phyloP scores from a whole-genome alignment of 2,888 invertebrate species.

The Melanchra persicariae region DNA sequence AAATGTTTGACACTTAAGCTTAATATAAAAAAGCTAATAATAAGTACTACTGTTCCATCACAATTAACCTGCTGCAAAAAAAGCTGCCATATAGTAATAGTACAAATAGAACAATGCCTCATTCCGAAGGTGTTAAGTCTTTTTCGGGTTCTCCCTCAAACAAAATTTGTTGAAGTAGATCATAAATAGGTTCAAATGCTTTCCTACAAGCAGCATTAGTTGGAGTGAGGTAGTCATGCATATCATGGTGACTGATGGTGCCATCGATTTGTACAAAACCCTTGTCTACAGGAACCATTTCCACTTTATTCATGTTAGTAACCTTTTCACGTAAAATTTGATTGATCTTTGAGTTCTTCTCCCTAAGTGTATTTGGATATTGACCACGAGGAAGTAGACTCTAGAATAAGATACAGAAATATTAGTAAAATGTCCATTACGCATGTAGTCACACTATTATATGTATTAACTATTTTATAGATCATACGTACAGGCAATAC shows the following conservation, averaged over 20 bases:
- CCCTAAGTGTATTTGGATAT: conserved; percentile 95
- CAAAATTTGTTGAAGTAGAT: conserved; percentile 94
- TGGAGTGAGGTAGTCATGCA: conserved; percentile 97
- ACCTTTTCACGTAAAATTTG: conserved; percentile 92
- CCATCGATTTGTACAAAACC: conserved; percentile 95
- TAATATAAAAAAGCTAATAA: conserved; percentile 87
- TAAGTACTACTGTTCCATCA: conserved; percentile 88
- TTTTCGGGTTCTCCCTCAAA: conserved; percentile 94
- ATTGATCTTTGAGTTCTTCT: conserved; percentile 95
- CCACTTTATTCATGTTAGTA: conserved; percentile 92
- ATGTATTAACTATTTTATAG: not conserved
- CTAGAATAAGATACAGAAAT: conserved; percentile 87
- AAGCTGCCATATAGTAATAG: conserved; percentile 73
- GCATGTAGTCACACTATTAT: not conserved
- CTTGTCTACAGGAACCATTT: conserved; percentile 95
- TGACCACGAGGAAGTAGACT: conserved; percentile 97
- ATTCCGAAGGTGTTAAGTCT: conserved; percentile 94
- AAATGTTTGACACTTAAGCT: conserved; percentile 79
- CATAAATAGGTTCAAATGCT: conserved; percentile 96
- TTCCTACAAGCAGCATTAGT: conserved; percentile 96
- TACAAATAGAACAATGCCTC: conserved; percentile 70
- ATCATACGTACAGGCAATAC: conserved; percentile 94
- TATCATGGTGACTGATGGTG: conserved; percentile 96
- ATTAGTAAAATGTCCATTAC: conserved; percentile 7
- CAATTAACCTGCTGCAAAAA: conserved; percentile 86